A percentile compares a stretch with the other conserved stretches of the same genome.
phyloP scores from a whole-genome alignment of 2,113 vertebrate species.

The Malurus melanocephalus region DNA sequence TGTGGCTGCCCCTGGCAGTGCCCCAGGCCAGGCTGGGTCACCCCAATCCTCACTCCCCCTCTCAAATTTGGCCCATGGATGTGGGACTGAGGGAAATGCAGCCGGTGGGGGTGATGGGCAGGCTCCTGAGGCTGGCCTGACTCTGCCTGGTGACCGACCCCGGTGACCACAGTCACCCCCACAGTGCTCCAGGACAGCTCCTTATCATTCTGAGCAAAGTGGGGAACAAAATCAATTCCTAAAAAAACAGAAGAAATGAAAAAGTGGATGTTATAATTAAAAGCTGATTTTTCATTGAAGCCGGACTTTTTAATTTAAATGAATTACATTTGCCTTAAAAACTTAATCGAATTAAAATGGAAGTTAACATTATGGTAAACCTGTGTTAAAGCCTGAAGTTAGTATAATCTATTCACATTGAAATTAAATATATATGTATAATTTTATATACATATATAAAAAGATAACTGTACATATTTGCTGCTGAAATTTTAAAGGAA shows the following conservation, averaged over 20 bases:
- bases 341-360: background rate
- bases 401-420: background rate
- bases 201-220: background rate
- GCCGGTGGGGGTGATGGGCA: accelerated
- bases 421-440: background rate
- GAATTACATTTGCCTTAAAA: conserved; percentile 22
- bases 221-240: background rate
- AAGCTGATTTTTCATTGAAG: background rate
- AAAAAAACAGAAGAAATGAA: background rate
- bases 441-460: background rate
- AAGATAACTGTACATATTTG: background rate
- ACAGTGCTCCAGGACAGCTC: accelerated
- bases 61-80: accelerated
- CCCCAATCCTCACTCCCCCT: no score
- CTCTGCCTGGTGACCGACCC: background rate
- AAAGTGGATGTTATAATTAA: conserved; percentile 7
- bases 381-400: background rate
- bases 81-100: background rate
- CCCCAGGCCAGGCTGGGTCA: background rate
- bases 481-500: background rate
- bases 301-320: background rate
- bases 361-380: conserved; percentile 21
- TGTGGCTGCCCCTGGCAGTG: background rate
- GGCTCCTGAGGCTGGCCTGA: background rate
- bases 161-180: accelerated